These are phyloP conservation scores for Theretra japonica DNA, from an alignment of 2,888 invertebrate genomes.

Conservation along the genomic window DNA sequence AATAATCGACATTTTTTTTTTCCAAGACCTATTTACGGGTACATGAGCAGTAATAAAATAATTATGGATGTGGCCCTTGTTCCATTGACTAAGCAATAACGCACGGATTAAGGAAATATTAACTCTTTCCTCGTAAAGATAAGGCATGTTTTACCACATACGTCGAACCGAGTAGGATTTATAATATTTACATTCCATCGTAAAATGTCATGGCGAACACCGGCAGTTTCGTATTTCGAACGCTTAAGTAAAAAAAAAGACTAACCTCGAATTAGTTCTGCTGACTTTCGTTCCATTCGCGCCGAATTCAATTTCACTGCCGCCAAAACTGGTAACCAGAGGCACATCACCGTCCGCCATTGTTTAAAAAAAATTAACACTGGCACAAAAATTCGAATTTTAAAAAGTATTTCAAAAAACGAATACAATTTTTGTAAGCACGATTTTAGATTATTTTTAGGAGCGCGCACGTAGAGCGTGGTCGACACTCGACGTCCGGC, in stretches of 20 bases:
- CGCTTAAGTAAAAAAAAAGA: constrained; percentile 45
- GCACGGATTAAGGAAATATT: neutral
- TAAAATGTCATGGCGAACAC: constrained; percentile 30
- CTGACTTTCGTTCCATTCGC: constrained; percentile 72
- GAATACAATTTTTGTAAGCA: constrained; percentile 16
- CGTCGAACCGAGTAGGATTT: constrained; percentile 17
- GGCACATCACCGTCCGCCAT: constrained; percentile 81
- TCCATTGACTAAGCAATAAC: constrained; percentile 23
- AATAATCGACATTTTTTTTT: neutral
- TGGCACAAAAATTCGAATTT: constrained; percentile 26
- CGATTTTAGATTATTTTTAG: neutral
- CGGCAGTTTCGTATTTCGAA: constrained; percentile 27
- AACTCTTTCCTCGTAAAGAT: neutral
- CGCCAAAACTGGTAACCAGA: constrained; percentile 74
- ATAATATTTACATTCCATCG: constrained; percentile 30
- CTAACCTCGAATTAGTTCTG: constrained; percentile 77
- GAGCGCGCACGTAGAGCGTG: constrained; percentile 38
- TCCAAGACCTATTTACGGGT: constrained; percentile 8
- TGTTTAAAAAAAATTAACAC: constrained; percentile 49
- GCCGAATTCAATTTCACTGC: constrained; percentile 75
- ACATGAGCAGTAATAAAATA: constrained; percentile 22
- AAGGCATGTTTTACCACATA: neutral
- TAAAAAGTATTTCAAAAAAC: neutral
- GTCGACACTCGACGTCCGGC: constrained; percentile 57
- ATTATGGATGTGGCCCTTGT: constrained; percentile 26